Conservation (phyloP, 2,113 vertebrate genomes). For the Salvator merianae region DNA sequence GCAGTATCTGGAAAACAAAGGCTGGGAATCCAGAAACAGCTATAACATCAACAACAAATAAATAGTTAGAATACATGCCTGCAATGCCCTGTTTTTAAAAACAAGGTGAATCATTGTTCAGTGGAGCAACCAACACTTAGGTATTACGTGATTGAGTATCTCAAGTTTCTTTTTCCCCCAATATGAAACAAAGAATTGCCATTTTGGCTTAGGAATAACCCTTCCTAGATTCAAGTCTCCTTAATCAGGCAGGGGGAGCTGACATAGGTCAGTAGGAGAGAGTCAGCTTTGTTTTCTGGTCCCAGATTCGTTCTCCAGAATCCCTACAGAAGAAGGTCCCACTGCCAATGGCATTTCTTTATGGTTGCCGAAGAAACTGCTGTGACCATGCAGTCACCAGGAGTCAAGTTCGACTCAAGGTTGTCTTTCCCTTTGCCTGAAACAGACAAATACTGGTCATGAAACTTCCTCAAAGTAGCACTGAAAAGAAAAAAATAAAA, state of each 20-base stretch:
- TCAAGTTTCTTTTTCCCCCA: neutral
- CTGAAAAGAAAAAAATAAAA: too few relatives aligned
- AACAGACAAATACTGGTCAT: neutral
- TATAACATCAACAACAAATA: neutral
- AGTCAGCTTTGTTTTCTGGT: too few relatives aligned
- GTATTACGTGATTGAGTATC: neutral
- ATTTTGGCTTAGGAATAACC: too few relatives aligned
- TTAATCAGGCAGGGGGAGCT: too few relatives aligned
- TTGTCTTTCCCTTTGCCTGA: neutral
- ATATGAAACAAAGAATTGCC: neutral
- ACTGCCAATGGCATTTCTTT: too few relatives aligned
- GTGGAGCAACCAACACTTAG: neutral
- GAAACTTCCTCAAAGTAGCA: neutral
- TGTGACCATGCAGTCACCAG: too few relatives aligned
- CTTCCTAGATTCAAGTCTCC: too few relatives aligned
- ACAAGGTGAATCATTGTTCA: neutral
- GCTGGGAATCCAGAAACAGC: neutral
- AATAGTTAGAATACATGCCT: neutral
- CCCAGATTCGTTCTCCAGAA: neutral
- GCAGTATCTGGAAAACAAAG: neutral
- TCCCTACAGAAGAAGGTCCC: neutral
- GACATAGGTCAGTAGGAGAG: too few relatives aligned
- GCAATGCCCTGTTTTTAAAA: neutral
- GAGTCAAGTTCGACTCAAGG: too few relatives aligned
- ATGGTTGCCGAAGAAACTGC: too few relatives aligned